phyloP scores from a whole-genome alignment of 2,888 invertebrate genomes.

The Fragum sueziense region DNA sequence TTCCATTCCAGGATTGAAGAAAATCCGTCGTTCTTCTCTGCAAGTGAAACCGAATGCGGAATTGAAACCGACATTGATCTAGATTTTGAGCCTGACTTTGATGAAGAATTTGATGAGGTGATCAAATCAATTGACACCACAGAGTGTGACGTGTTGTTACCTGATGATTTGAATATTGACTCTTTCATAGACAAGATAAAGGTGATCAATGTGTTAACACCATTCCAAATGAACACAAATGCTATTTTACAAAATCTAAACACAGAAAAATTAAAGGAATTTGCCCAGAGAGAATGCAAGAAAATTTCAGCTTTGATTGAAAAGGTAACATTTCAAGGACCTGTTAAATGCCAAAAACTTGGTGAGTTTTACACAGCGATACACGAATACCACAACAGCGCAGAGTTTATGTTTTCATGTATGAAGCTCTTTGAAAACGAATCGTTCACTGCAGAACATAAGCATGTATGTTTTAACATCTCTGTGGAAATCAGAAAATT shows the following conservation, averaged over 20 bases:
- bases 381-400: constrained; percentile 25
- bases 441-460: constrained; percentile 22
- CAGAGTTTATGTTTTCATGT: constrained; percentile 30
- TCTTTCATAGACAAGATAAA: constrained; percentile 15
- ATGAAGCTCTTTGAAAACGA: constrained; percentile 37
- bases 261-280: constrained; percentile 15
- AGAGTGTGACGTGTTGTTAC: constrained; percentile 17
- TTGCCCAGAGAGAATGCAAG: constrained; percentile 18
- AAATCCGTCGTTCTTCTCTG: not conserved
- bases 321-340: constrained; percentile 14
- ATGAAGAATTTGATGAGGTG: constrained; percentile 39
- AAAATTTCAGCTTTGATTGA: constrained; percentile 10
- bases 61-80: constrained; percentile 21
- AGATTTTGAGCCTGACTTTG: constrained; percentile 17
- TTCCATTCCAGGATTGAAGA: not conserved
- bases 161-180: constrained; percentile 22
- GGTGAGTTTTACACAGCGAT: constrained; percentile 23
- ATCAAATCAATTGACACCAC: constrained; percentile 16
- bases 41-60: not conserved
- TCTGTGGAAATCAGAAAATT: constrained; percentile 25
- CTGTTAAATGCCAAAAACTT: constrained; percentile 25
- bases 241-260: constrained; percentile 7
- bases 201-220: not conserved
- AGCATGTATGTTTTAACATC: constrained; percentile 37
- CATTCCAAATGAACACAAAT: constrained; percentile 28